phyloP scores from a whole-genome alignment of 2,113 vertebrate genomes.

The Varanus komodoensis region DNA sequence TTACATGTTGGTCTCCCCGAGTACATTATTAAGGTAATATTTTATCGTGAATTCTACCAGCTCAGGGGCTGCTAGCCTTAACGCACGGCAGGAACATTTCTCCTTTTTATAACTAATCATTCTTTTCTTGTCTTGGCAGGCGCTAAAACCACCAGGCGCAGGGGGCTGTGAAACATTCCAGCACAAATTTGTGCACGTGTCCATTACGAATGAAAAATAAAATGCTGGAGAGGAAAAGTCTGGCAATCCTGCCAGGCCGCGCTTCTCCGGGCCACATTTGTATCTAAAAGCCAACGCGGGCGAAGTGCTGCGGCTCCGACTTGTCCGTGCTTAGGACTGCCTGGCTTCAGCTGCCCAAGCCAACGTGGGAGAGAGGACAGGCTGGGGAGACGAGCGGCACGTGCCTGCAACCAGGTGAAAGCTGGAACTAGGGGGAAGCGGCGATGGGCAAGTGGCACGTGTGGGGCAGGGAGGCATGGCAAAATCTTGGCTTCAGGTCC shows the following conservation, averaged over 20 bases:
- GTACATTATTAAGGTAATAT: slow-evolving; percentile 68
- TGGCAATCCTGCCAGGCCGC: slow-evolving; percentile 42
- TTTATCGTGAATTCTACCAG: slow-evolving; percentile 53
- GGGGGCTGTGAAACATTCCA: slow-evolving; percentile 35
- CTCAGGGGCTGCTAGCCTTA: slow-evolving; percentile 60
- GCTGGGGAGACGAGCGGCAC: slow-evolving; percentile 56
- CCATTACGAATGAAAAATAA: slow-evolving; percentile 54
- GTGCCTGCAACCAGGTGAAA: slow-evolving; percentile 53
- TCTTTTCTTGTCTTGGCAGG: slow-evolving; percentile 58
- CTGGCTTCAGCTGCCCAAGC: slow-evolving; percentile 30
- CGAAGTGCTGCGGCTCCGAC: not conserved
- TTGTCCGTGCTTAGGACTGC: not conserved
- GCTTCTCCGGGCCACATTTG: slow-evolving; percentile 41
- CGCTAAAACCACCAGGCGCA: slow-evolving; percentile 33
- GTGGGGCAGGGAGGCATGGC: not conserved
- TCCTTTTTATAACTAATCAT: slow-evolving; percentile 58
- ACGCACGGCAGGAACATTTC: slow-evolving; percentile 9
- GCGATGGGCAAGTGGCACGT: slow-evolving; percentile 11
- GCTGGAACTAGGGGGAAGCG: slow-evolving; percentile 21
- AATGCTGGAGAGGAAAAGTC: slow-evolving; percentile 45
- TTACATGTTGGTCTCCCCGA: slow-evolving; percentile 56
- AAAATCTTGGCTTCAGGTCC: not conserved
- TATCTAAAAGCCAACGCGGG: slow-evolving; percentile 64
- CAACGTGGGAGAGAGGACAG: slow-evolving; percentile 50
- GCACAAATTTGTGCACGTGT: not conserved